Base-by-base conservation (phyloP, 2,113 vertebrate genomes). In the Brevimyrus niger region DNA sequence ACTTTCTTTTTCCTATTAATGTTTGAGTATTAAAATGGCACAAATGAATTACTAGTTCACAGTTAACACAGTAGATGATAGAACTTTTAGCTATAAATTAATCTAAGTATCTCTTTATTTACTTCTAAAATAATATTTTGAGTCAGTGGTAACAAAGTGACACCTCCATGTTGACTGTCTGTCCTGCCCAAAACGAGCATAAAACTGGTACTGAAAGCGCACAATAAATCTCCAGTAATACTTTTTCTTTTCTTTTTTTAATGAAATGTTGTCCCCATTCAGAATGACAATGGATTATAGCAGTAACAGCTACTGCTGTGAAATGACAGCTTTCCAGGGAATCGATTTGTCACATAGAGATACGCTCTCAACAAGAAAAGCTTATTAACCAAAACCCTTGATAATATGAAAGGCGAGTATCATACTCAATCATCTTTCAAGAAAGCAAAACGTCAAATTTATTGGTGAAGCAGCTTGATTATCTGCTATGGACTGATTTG, bases 241-340 rank as follows among this genome's bases (percentile, higher is more conserved):
- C 83, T 83, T 31, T 47, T 46, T 82, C 23, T 46, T 46, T 50
- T 46, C 27, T 48, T 44, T 44, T 44, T 44, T 44, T 44, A 44
- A 19, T 47, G 42, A 85, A 48, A 47, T 86, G 47, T 48, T 48
- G 17, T 48, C 13, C 19, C 46, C 46, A 86, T 86, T 86, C n/a
- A 86, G 19, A 48, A 86, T 86, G 44, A 86, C 83, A 86, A 50
- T 86, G 47, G 47, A 86, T 48, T 86, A 47, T 13, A 27, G 46
- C 44, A n/a, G 82, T 9, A 85, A 85, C 82, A 44, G 83, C 46
- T 31, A 86, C 83, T 50, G 83, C 23, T 86, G 44, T 27, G 83
- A 86, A 50, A 86, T 86, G 44, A 86, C 44, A 86, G 83, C 83
- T 50, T 86, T 86, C 83, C 46, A 48, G 83, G 83, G 83, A 86